phyloP scores from a whole-genome alignment of 2,888 invertebrate genomes.

The Andrena minutula region DNA sequence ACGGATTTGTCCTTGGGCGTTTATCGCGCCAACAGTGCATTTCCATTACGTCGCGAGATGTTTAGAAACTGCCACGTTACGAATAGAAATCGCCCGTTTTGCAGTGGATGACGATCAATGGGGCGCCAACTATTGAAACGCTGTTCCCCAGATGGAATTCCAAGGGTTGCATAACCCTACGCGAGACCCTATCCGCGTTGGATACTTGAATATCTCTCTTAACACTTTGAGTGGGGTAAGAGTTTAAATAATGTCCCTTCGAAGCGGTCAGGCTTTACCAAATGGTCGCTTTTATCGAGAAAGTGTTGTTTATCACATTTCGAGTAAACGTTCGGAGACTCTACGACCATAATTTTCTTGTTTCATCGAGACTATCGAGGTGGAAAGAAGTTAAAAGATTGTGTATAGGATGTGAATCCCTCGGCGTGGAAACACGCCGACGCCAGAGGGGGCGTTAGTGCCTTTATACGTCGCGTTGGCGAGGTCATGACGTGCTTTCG shows the following conservation, averaged over 20 bases:
- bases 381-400: no score
- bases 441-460: no score
- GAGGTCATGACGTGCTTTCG: slow-evolving; percentile 20
- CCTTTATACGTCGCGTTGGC: neutral
- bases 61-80: neutral
- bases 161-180: slow-evolving; percentile 13
- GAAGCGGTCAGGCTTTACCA: no score
- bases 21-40: neutral
- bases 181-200: slow-evolving; percentile 7
- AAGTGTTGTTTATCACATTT: no score
- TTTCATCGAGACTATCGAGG: no score
- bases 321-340: no score
- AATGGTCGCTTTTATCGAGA: no score
- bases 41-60: neutral
- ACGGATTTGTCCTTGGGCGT: neutral
- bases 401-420: no score
- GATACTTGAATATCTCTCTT: slow-evolving; percentile 51
- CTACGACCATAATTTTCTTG: no score
- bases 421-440: no score
- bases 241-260: no score
- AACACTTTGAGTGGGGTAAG: slow-evolving; percentile 12
- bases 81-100: slow-evolving; percentile 44
- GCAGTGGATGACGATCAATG: slow-evolving; percentile 17
- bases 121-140: neutral
- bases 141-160: slow-evolving; percentile 35